A percentile compares a stretch with the other conserved stretches of the same genome.
These are phyloP conservation scores for Chelonus insularis DNA, from an alignment of 1,140 invertebrate species.

Conservation along the genomic window DNA sequence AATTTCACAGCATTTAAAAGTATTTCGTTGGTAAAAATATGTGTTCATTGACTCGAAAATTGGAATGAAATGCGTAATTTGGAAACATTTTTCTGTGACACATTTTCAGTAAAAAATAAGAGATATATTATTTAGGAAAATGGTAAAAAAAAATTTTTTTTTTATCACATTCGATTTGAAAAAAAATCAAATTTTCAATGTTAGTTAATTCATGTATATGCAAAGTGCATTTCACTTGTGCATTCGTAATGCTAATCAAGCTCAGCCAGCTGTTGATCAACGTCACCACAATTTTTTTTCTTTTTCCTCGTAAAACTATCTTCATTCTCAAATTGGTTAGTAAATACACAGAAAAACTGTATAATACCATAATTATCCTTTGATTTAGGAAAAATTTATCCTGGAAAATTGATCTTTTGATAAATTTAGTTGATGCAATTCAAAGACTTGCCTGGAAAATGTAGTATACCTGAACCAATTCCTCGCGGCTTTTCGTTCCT, in stretches of 20 bases:
- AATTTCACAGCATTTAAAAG: too few relatives aligned
- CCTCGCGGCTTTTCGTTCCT: slow-evolving; percentile 7
- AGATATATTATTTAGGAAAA: neutral
- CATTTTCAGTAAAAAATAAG: neutral
- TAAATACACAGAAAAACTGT: neutral
- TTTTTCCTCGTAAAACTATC: neutral
- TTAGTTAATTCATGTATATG: neutral
- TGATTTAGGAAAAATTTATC: too few relatives aligned
- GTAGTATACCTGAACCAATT: slow-evolving; percentile 1
- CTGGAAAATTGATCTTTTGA: too few relatives aligned
- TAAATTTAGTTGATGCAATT: too few relatives aligned
- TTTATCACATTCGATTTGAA: too few relatives aligned
- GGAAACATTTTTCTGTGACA: too few relatives aligned
- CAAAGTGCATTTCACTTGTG: slow-evolving; percentile 18
- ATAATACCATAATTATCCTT: too few relatives aligned
- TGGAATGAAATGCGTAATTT: too few relatives aligned
- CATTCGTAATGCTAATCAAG: slow-evolving; percentile 34
- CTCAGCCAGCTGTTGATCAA: slow-evolving; percentile 31
- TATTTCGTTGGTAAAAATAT: too few relatives aligned
- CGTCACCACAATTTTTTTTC: neutral
- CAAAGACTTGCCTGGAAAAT: neutral
- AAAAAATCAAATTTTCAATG: neutral
- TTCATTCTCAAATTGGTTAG: neutral
- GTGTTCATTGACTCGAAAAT: too few relatives aligned
- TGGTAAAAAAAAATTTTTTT: neutral